Evolutionary conservation across 2,797 vertebrate species (phyloP).

Genomic region (Paguma larvata): DNA sequence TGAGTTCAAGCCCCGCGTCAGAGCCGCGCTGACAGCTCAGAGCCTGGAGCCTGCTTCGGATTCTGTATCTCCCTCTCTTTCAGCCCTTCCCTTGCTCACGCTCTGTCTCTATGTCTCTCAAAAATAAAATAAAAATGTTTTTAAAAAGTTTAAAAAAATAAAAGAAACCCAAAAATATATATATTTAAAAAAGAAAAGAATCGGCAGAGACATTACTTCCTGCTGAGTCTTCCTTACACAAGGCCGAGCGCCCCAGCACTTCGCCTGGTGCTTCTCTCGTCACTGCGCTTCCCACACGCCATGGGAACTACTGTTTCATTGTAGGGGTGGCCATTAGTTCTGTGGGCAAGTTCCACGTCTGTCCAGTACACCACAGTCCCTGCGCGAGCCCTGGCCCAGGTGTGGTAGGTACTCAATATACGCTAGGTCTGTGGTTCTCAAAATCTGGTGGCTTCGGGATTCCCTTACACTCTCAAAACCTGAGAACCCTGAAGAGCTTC

Average conservation of each 20-base stretch:
- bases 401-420: rapidly evolving
- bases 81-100: too few species aligned
- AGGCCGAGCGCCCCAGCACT: not conserved
- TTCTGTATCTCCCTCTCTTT: too few species aligned
- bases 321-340: not conserved
- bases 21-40: too few species aligned
- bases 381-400: not conserved
- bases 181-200: not conserved
- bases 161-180: too few species aligned
- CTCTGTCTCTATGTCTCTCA: too few species aligned
- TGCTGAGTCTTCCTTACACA: not conserved
- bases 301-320: not conserved
- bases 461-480: not conserved
- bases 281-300: not conserved
- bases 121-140: too few species aligned
- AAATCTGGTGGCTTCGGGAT: not conserved
- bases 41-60: too few species aligned
- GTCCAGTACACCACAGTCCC: not conserved
- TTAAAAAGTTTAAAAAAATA: too few species aligned
- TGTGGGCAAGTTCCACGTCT: not conserved
- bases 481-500: not conserved
- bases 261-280: not conserved
- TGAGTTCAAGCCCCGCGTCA: too few species aligned
- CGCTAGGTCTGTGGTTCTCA: not conserved
- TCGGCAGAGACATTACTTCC: not conserved